These are phyloP conservation scores for Lacanobia oleracea DNA, from an alignment of 2,888 invertebrate genomes.

Conservation along the genomic window DNA sequence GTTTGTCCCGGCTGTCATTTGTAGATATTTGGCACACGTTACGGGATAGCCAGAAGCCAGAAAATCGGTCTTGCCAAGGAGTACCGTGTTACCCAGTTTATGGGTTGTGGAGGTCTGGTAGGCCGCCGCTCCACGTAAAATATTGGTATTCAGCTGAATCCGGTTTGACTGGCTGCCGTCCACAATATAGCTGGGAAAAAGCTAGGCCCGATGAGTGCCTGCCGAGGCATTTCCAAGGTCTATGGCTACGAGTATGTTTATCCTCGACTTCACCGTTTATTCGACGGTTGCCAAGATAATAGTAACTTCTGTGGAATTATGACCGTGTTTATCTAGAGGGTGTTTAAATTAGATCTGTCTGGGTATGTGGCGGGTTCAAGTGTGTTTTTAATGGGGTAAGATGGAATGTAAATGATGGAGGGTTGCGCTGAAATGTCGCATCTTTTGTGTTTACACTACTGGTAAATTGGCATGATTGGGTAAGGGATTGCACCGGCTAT, in stretches of 20 bases:
- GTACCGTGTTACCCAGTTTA: no score
- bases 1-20: no score
- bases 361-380: background rate
- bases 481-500: no score
- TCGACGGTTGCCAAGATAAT: conserved; percentile 18
- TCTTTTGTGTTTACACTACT: background rate
- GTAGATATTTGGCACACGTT: no score
- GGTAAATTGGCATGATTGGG: no score
- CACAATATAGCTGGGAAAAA: background rate
- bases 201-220: background rate
- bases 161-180: no score
- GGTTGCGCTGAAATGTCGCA: no score
- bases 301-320: conserved; percentile 23
- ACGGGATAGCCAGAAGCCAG: no score
- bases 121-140: no score
- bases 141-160: no score
- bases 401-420: conserved; percentile 2
- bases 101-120: no score
- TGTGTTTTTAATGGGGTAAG: conserved; percentile 19
- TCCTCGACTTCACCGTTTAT: conserved; percentile 19
- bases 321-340: conserved; percentile 11
- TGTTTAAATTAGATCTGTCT: conserved; percentile 17
- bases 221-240: background rate
- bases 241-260: background rate
- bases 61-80: no score